A percentile compares a stretch with the other conserved stretches of the same genome.
These are phyloP conservation scores for Xylocopa sonorina DNA, from an alignment of 1,140 invertebrate species.

Conservation along the genomic window DNA sequence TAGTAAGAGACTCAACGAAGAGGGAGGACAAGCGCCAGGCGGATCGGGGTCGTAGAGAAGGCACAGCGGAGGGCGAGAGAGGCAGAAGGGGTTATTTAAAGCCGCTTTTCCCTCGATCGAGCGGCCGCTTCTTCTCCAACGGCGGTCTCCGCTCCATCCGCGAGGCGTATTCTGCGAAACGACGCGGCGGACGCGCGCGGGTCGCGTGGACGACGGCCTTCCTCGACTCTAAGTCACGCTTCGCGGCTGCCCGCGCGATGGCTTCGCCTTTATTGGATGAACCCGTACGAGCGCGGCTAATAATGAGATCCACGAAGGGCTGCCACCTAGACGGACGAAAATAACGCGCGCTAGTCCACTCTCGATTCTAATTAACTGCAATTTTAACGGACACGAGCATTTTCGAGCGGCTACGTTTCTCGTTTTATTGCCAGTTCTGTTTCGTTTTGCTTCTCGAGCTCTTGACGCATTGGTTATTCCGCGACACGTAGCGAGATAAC, in stretches of 20 bases:
- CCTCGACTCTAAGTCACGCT: conserved; percentile 16
- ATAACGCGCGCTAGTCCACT: conserved; percentile 25
- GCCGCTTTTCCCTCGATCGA: conserved; percentile 42
- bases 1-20: neutral
- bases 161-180: conserved; percentile 25
- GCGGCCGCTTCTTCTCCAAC: conserved; percentile 27
- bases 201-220: conserved; percentile 37
- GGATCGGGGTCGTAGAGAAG: conserved; percentile 27
- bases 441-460: no score
- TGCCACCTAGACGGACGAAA: conserved; percentile 39
- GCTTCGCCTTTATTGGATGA: conserved; percentile 79
- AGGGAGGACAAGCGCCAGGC: neutral
- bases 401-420: neutral
- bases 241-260: conserved; percentile 56
- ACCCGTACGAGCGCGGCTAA: conserved; percentile 72
- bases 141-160: conserved; percentile 5
- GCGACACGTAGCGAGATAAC: conserved; percentile 28
- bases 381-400: conserved; percentile 39
- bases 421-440: neutral
- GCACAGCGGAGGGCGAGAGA: neutral
- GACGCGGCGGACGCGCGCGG: neutral
- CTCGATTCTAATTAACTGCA: conserved; percentile 48
- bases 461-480: conserved; percentile 22
- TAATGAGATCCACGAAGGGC: conserved; percentile 72
- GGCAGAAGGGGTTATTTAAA: conserved; percentile 48